A percentile compares a stretch with the other conserved stretches of the same genome.
Evolutionary conservation across 2,113 vertebrate genomes (phyloP).

Genomic region (Hemibates koningsi): DNA sequence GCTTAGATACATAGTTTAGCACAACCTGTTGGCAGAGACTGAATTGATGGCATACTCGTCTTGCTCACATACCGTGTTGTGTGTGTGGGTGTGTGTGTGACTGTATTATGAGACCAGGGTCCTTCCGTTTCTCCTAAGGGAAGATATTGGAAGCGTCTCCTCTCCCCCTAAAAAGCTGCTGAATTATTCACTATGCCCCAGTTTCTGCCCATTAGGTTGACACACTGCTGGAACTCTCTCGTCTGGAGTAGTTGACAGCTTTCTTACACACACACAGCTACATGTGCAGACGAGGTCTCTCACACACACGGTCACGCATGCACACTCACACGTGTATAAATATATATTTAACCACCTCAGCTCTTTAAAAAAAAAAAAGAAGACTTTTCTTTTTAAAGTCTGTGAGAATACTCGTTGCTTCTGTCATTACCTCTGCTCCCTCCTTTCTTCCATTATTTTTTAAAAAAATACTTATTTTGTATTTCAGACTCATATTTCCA

Average conservation of each 20-base stretch:
- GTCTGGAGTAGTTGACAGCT: constrained; percentile 64
- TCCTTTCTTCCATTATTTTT: background rate
- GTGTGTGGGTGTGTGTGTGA: background rate
- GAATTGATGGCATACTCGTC: constrained; percentile 13
- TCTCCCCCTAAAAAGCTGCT: constrained; percentile 63
- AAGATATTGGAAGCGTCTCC: constrained; percentile 58
- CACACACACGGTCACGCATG: background rate
- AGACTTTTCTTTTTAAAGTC: background rate
- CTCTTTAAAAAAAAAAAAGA: background rate
- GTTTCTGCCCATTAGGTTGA: constrained; percentile 71
- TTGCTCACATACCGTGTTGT: background rate
- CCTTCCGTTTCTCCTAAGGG: constrained; percentile 46
- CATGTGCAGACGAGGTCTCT: background rate
- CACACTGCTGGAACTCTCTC: constrained; percentile 60
- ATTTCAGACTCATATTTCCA: constrained; percentile 12
- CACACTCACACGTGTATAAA: background rate
- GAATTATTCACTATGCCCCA: constrained; percentile 69
- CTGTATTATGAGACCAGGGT: constrained; percentile 34
- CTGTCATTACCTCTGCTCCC: background rate
- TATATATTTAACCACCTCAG: background rate
- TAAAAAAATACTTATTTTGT: background rate
- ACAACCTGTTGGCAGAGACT: constrained; percentile 7
- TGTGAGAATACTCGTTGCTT: background rate
- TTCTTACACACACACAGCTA: constrained; percentile 18
- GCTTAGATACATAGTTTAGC: constrained; percentile 7